A percentile compares a stretch with the other conserved stretches of the same genome.
Conservation (phyloP, 2,113 vertebrate species). For the Pangasianodon hypophthalmus region DNA sequence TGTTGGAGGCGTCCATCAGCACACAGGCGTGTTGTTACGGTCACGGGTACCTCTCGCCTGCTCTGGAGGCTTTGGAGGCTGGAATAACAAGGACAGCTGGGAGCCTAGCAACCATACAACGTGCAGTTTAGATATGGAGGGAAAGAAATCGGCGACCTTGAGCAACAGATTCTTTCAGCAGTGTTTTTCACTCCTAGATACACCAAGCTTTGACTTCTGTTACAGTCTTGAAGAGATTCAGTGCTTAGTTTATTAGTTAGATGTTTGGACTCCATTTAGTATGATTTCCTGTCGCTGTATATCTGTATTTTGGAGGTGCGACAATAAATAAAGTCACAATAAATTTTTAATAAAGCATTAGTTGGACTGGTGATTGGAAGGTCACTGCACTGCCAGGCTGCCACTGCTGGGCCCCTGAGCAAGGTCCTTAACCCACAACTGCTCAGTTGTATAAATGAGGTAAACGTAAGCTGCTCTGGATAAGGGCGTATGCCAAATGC, state of each 20-base stretch:
- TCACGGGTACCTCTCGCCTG: not conserved
- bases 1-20: not conserved
- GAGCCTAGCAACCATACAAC: not conserved
- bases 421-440: no score
- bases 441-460: no score
- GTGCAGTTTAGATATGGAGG: not conserved
- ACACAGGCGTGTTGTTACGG: not conserved
- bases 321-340: not conserved
- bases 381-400: no score
- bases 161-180: not conserved
- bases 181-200: not conserved
- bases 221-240: not conserved
- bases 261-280: not conserved
- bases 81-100: constrained; percentile 38
- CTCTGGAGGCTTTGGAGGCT: not conserved
- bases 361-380: no score
- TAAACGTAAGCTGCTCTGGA: no score
- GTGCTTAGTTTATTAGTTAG: not conserved
- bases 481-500: no score
- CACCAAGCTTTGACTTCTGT: not conserved
- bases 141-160: not conserved
- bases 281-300: not conserved
- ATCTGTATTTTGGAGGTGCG: not conserved
- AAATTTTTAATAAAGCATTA: not conserved
- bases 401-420: no score